Evolutionary conservation across 2,888 invertebrate genomes (phyloP).

Genomic region (Yponomeuta plumbellus): DNA sequence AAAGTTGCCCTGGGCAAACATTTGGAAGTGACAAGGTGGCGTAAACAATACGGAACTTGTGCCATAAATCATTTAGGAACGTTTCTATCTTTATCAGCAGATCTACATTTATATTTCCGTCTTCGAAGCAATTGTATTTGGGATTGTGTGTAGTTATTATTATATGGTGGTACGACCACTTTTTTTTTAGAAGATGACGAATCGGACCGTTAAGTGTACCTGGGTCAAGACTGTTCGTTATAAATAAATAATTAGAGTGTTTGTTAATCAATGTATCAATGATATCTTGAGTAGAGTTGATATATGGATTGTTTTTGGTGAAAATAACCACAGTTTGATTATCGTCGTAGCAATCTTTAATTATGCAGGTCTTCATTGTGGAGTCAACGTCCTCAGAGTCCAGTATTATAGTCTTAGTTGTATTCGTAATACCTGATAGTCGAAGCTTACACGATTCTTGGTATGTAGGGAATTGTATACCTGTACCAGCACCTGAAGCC

Average conservation of each 20-base stretch:
- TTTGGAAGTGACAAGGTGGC: slow-evolving; percentile 37
- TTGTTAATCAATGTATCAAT: not conserved
- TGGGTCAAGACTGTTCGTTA: not conserved
- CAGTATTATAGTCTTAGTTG: not conserved
- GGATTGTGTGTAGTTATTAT: slow-evolving; percentile 30
- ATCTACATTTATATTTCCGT: slow-evolving; percentile 24
- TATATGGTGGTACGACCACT: slow-evolving; percentile 33
- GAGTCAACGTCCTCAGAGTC: slow-evolving; percentile 1
- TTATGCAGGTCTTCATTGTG: not conserved
- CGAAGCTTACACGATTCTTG: not conserved
- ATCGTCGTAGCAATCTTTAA: slow-evolving; percentile 1
- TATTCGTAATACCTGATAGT: not conserved
- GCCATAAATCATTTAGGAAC: slow-evolving; percentile 43
- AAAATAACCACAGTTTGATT: not conserved
- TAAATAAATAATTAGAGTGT: not conserved
- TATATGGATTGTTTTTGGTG: not conserved
- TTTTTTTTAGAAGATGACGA: not conserved
- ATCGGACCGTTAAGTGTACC: not conserved
- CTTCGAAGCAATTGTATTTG: slow-evolving; percentile 29
- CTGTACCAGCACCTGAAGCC: not conserved
- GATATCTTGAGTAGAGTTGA: not conserved
- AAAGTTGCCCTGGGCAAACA: slow-evolving; percentile 33
- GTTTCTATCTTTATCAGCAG: slow-evolving; percentile 29
- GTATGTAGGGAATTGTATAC: not conserved
- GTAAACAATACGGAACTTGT: slow-evolving; percentile 29